Evolutionary conservation across 1,140 invertebrate genomes (phyloP).

Genomic region (Triops cancriformis): DNA sequence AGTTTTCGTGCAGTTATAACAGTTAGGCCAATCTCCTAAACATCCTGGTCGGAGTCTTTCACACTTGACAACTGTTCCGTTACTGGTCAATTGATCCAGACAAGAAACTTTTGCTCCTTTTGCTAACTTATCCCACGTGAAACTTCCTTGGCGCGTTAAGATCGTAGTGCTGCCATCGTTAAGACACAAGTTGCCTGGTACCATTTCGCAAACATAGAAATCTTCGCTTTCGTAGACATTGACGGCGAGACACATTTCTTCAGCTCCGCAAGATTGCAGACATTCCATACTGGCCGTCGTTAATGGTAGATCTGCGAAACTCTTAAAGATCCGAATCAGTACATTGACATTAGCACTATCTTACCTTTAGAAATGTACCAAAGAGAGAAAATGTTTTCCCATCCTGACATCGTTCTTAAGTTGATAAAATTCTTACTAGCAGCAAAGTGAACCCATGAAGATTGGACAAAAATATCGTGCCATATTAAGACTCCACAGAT

Average conservation of each 20-base stretch:
- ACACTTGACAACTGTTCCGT: too few relatives aligned
- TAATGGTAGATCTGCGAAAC: background rate
- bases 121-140: background rate
- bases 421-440: too few relatives aligned
- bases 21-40: background rate
- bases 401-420: too few relatives aligned
- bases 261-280: background rate
- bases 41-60: background rate
- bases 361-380: background rate
- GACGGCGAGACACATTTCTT: background rate
- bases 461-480: too few relatives aligned
- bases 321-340: background rate
- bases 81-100: too few relatives aligned
- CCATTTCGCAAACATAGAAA: background rate
- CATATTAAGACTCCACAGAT: too few relatives aligned
- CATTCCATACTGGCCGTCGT: background rate
- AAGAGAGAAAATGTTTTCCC: too few relatives aligned
- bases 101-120: background rate
- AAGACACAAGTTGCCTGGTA: background rate
- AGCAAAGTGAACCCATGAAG: too few relatives aligned
- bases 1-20: background rate
- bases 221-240: background rate
- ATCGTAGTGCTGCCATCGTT: background rate
- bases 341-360: background rate
- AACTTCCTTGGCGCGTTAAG: background rate